Conservation (phyloP, 1,140 invertebrate genomes). For the Proctacanthus coquilletti region DNA sequence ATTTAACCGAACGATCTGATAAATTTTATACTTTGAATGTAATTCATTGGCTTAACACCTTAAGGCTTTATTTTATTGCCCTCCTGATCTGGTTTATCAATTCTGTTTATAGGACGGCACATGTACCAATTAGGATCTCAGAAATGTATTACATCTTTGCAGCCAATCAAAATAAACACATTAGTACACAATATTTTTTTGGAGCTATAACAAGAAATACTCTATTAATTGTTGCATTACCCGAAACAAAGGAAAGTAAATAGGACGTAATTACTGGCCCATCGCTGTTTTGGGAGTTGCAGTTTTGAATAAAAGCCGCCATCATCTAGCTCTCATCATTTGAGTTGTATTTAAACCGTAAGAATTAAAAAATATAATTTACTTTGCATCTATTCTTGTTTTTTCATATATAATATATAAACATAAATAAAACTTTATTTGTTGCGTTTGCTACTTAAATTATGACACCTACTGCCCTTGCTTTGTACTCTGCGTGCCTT, state of each 20-base stretch:
- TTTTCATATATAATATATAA: not conserved
- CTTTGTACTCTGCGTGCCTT: constrained; percentile 32
- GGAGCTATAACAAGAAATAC: not conserved
- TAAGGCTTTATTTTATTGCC: not conserved
- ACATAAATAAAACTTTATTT: constrained; percentile 3
- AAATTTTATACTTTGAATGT: no score
- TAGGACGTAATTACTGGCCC: no score
- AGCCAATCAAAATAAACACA: no score
- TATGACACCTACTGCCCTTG: constrained; percentile 23
- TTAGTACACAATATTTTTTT: no score
- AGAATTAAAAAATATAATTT: not conserved
- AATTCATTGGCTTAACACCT: not conserved
- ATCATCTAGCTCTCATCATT: not conserved
- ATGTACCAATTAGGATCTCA: not conserved
- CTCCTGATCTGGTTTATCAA: not conserved
- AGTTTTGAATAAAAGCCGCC: not conserved
- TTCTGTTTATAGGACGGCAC: not conserved
- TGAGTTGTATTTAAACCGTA: not conserved
- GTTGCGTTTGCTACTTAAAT: constrained; percentile 27
- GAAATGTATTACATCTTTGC: no score
- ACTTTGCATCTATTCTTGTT: not conserved
- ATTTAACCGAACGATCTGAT: no score
- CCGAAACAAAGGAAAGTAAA: no score
- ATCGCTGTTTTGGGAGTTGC: no score
- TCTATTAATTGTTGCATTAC: not conserved